Conservation (phyloP, 2,888 invertebrate genomes). For the Encarsia formosa region DNA sequence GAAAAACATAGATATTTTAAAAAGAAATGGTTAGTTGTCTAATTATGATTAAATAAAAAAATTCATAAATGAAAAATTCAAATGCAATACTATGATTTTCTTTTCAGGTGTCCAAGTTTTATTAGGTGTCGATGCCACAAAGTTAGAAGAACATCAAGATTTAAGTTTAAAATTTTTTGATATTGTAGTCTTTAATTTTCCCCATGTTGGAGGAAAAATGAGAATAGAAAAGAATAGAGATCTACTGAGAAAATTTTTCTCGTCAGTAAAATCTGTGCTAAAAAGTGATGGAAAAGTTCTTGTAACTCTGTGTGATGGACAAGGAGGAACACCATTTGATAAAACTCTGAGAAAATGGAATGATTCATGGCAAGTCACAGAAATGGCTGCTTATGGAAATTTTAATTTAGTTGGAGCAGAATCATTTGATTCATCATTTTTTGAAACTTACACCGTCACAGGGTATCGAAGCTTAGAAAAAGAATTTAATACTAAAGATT, state of each 20-base stretch:
- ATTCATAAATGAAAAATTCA: neutral
- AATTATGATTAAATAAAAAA: neutral
- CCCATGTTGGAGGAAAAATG: conserved; percentile 61
- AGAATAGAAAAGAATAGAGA: conserved; percentile 57
- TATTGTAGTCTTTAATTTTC: conserved; percentile 61
- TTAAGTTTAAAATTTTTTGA: conserved; percentile 44
- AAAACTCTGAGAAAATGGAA: conserved; percentile 50
- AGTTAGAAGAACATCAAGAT: conserved; percentile 41
- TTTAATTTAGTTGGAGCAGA: conserved; percentile 49
- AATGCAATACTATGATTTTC: conserved; percentile 26
- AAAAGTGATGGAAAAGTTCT: conserved; percentile 45
- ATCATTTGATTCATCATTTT: conserved; percentile 45
- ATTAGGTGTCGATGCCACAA: conserved; percentile 55
- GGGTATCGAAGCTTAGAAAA: conserved; percentile 52
- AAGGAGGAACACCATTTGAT: conserved; percentile 55
- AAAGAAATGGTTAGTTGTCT: conserved; percentile 41
- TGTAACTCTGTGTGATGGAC: conserved; percentile 56
- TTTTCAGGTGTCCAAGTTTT: conserved; percentile 52
- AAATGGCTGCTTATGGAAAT: conserved; percentile 55
- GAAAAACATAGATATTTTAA: conserved; percentile 41
- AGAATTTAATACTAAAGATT: conserved; percentile 43
- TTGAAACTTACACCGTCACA: conserved; percentile 50
- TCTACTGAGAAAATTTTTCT: conserved; percentile 54
- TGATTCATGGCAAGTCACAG: conserved; percentile 57
- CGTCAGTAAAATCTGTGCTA: conserved; percentile 48